Percentiles rank a stretch among this genome's conserved stretches.
phyloP scores from a whole-genome alignment of 2,113 vertebrate genomes.

The Pithys albifrons region DNA sequence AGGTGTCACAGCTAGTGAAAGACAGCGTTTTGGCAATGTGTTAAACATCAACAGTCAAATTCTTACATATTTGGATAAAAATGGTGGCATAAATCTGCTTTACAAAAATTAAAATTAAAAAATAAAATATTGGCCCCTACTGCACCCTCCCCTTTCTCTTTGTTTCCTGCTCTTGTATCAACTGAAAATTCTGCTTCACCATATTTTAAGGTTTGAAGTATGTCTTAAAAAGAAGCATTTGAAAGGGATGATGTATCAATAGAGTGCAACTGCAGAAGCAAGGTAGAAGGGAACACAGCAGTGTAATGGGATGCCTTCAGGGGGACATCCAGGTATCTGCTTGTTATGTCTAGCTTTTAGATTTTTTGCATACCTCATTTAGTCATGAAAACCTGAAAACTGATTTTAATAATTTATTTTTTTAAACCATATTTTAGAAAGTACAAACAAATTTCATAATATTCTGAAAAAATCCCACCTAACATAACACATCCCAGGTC shows the following conservation, averaged over 20 bases:
- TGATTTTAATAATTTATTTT: neutral
- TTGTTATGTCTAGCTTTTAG: neutral
- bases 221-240: neutral
- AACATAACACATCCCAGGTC: neutral
- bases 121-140: neutral
- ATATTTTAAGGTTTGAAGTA: neutral
- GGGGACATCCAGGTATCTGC: neutral
- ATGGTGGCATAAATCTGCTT: neutral
- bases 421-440: neutral
- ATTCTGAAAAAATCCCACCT: neutral
- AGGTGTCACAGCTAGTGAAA: neutral
- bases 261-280: neutral
- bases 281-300: neutral
- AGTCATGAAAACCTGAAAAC: neutral
- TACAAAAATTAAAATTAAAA: neutral
- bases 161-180: neutral
- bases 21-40: neutral
- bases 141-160: neutral
- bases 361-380: neutral
- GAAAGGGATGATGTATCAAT: neutral
- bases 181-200: neutral
- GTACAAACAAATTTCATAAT: neutral
- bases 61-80: neutral
- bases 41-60: neutral
- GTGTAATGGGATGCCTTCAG: neutral